phyloP scores from a whole-genome alignment of 1,140 invertebrate genomes.

The Lasaia peninsularis region DNA sequence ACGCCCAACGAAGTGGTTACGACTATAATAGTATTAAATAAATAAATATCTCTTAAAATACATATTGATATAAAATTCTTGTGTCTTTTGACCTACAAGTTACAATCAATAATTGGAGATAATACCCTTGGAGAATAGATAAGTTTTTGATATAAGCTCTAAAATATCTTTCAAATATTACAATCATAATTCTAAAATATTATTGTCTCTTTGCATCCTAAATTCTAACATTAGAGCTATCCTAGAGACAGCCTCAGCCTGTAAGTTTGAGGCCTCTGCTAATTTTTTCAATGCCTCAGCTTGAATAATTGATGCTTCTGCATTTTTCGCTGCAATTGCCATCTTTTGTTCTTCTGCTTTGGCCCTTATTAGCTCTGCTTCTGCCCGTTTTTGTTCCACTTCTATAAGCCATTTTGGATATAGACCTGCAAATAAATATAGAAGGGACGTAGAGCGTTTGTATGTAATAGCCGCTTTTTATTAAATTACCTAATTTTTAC shows the following conservation, averaged over 20 bases:
- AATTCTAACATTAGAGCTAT: constrained; percentile 41
- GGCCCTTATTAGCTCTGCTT: constrained; percentile 46
- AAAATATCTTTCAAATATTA: not conserved
- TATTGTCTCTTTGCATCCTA: constrained; percentile 20
- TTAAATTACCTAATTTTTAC: too few relatives aligned
- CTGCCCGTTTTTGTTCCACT: constrained; percentile 50
- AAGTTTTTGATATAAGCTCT: too few relatives aligned
- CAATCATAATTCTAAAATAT: constrained; percentile 31
- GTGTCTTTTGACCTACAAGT: too few relatives aligned
- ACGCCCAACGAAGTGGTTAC: too few relatives aligned
- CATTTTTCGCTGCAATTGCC: constrained; percentile 33
- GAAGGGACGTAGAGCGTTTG: too few relatives aligned
- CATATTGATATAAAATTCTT: too few relatives aligned
- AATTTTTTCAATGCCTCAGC: constrained; percentile 44
- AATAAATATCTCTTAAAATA: too few relatives aligned
- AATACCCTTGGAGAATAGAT: too few relatives aligned
- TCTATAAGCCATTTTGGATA: constrained; percentile 60
- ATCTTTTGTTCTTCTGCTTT: constrained; percentile 48
- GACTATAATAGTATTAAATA: too few relatives aligned
- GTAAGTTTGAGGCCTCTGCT: constrained; percentile 37
- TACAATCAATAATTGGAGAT: too few relatives aligned
- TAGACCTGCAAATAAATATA: constrained; percentile 15
- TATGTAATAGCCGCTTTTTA: too few relatives aligned
- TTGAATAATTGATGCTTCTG: constrained; percentile 42
- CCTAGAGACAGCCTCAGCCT: constrained; percentile 43